Conservation (phyloP, 2,797 vertebrate species). For the Acanthurus tractus region DNA sequence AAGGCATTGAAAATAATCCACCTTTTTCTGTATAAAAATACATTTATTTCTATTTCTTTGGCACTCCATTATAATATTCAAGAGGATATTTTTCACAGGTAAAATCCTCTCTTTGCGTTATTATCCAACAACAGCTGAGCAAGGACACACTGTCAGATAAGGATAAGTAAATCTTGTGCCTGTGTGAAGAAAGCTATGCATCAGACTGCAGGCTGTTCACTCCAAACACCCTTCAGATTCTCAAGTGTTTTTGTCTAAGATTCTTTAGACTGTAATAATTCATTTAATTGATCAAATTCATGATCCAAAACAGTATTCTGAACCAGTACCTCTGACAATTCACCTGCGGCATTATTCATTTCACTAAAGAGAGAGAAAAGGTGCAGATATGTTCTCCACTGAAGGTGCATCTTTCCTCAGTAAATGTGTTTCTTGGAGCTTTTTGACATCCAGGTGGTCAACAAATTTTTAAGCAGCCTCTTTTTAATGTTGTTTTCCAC, state of each 20-base stretch:
- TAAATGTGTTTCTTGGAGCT: slow-evolving; percentile 7
- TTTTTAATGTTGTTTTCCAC: background rate
- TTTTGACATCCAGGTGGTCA: slow-evolving; percentile 2
- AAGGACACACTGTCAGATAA: background rate
- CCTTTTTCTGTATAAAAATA: background rate
- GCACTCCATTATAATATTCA: background rate
- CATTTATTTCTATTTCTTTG: background rate
- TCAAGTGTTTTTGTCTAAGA: too few species aligned
- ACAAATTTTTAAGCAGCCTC: background rate
- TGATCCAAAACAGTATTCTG: too few species aligned
- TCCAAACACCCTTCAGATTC: background rate
- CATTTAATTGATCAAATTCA: too few species aligned
- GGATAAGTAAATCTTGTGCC: background rate
- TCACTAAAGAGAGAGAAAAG: too few species aligned
- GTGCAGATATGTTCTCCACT: slow-evolving; percentile 5
- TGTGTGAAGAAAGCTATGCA: background rate
- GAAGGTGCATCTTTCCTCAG: background rate
- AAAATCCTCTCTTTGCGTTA: background rate
- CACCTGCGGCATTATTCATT: too few species aligned
- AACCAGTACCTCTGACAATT: too few species aligned
- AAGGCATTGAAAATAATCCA: background rate
- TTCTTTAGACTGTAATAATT: too few species aligned
- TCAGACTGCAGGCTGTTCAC: too few species aligned
- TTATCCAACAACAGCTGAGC: background rate
- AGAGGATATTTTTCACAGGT: background rate